Base-by-base conservation (phyloP, 2,797 vertebrate genomes). In the Nothura maculosa region DNA sequence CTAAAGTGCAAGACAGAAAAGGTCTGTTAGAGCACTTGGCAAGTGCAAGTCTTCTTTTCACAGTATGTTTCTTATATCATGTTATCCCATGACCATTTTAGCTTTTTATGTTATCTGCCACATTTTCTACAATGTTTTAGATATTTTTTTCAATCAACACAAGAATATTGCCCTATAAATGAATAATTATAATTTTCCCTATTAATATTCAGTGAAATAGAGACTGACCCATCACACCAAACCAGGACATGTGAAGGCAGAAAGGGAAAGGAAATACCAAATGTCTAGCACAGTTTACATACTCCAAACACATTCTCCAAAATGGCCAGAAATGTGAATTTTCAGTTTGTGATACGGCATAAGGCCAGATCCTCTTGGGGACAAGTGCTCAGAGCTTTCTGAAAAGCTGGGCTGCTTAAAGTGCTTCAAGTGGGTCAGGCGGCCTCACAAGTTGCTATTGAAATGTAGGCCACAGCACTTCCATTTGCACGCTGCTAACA, bases 171-270 rank as follows among this genome's bases (percentile, higher is more conserved):
- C 63, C 40, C 43, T 81, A 87, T 93, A 79, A 94, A 83, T 0
- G 4, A 95, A 55, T 32, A 30, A 16, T 45, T 87, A 52, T 75
- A 20, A 76, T 69, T 69, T 85, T 75, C 66, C 18, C 34, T 21
- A 36, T 91, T 92, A 95, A 89, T 81, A 86, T 64, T 95, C 87
- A 76, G 89, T 92, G 82, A 90, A 84, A 79, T 32, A 40, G 72
- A 91, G 77, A n/a, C 66, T 81, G 70, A 81, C 34, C 67, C 57
- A 9, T 62, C 70, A 79, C 68, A 34, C 50, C 55, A 30, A 78
- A 76, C 47, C 40, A 10, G 2, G 34, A 83, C 43, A 42, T 22
- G 73, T 28, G 11, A 28, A 60, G 60, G 47, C 75, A 82, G 30
- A 60, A 73, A 30, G 68, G 34, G 40, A 54, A 6, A 42, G 73